Evolutionary conservation across 2,113 vertebrate genomes (phyloP).

Genomic region (Dicaeum eximium): DNA sequence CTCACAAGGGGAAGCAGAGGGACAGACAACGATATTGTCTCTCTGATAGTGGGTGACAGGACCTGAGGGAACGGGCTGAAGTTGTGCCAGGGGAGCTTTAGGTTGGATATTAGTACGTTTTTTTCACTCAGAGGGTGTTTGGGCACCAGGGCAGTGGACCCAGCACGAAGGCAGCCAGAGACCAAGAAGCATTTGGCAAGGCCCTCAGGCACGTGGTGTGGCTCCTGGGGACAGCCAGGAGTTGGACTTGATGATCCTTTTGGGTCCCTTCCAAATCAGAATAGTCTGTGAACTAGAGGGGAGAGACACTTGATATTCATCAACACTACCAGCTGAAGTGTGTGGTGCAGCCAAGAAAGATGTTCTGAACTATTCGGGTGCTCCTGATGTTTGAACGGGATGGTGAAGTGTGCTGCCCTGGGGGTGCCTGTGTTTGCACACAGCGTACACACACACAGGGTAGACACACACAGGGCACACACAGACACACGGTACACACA

Average conservation of each 20-base stretch:
- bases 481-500: too few relatives aligned
- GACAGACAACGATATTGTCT: not conserved
- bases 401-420: accelerated
- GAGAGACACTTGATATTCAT: not conserved
- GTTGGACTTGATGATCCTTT: too few relatives aligned
- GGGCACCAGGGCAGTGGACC: not conserved
- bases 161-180: not conserved
- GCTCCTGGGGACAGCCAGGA: not conserved
- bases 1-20: not conserved
- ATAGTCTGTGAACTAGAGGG: not conserved
- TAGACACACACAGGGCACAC: too few relatives aligned
- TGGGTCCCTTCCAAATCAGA: not conserved
- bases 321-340: not conserved
- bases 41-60: not conserved
- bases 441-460: too few relatives aligned
- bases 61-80: not conserved
- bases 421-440: accelerated
- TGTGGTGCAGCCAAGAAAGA: accelerated
- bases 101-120: not conserved
- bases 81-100: not conserved
- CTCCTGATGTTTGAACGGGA: not conserved
- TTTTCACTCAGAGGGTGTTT: too few relatives aligned
- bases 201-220: too few relatives aligned
- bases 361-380: not conserved
- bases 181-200: not conserved